These are phyloP conservation scores for Naja naja DNA, from an alignment of 2,113 vertebrate species.

Conservation along the genomic window DNA sequence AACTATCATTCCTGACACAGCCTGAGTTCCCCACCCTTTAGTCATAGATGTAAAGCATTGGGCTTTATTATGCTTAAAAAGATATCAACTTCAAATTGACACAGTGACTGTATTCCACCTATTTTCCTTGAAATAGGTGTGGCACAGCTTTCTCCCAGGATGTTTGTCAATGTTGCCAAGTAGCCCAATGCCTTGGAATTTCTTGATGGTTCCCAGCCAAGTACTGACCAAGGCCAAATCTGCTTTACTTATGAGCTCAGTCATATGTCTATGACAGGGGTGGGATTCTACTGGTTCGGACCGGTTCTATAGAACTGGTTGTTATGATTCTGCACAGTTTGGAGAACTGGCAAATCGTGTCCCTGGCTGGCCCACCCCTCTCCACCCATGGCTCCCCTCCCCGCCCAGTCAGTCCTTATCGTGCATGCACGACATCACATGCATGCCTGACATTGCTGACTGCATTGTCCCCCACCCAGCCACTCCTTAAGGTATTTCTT, in stretches of 20 bases:
- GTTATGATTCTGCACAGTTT: too few relatives aligned
- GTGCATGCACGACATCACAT: too few relatives aligned
- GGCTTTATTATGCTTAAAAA: neutral
- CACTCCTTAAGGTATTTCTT: too few relatives aligned
- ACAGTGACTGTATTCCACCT: neutral
- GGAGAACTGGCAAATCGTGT: too few relatives aligned
- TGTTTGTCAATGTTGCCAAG: neutral
- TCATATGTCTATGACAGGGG: neutral
- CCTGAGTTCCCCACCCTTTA: neutral
- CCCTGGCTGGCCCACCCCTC: too few relatives aligned
- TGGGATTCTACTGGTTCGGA: too few relatives aligned
- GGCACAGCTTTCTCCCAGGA: neutral
- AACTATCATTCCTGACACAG: neutral
- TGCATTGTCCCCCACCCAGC: too few relatives aligned
- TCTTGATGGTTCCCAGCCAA: neutral
- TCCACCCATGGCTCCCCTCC: too few relatives aligned
- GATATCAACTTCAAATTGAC: neutral
- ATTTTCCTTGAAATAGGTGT: neutral
- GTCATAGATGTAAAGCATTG: neutral
- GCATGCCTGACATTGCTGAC: too few relatives aligned
- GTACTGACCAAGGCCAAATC: neutral
- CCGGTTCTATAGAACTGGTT: too few relatives aligned
- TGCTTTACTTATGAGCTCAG: neutral
- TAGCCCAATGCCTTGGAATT: neutral
- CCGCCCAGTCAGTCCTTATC: too few relatives aligned